Evolutionary conservation across 1,140 invertebrate genomes (phyloP), one percentile per base, ranked within the genome.

Genomic region (Ceratina calcarata): DNA sequence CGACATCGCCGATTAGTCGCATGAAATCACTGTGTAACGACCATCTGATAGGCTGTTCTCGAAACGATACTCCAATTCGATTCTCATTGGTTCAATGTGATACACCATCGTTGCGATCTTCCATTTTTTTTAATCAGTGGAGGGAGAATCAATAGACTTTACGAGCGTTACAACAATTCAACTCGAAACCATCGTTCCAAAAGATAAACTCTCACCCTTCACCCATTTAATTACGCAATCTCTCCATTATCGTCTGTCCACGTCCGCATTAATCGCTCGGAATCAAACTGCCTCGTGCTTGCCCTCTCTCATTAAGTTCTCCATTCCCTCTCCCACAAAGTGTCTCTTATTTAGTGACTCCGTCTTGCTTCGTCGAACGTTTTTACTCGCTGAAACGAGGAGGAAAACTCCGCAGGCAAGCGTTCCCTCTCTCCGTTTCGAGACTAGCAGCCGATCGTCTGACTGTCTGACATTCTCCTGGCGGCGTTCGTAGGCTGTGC

Each of bases 401-500:
- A 57, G 37, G 22, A 45, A 60, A 45, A 27, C 20, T 3, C 32
- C 69, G 66, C n/a, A 24, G 58, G 22, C 49, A 13, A 6, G 16
- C 68, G 55, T 20, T 51, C 68, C 61, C 76, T 53, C 76, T 57
- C 69, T 65, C 27, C 82, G 24, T 10, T 45, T 10, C 37, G 37
- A 45, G 37, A 45, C 37, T 45, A 45, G 37, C 27, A 27, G 22
- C 1, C 22, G 15, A 32, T 32, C 27, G 27, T 32, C 20, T 10
- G 37, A 45, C 10, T 16, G 55, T 51, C 64, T 58, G 60, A 69
- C 73, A 70, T 81, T 84, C 82, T 81, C 81, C 73, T 72, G 57
- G 78, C 45, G n/a, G 22, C 51, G 51, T 20, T 72, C 66, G 75
- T 77, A 51, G 22, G 75, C 66, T 61, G 20, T 18, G 45, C 20